Conservation (phyloP, 2,113 vertebrate genomes). For the Pogonocichla stellata region DNA sequence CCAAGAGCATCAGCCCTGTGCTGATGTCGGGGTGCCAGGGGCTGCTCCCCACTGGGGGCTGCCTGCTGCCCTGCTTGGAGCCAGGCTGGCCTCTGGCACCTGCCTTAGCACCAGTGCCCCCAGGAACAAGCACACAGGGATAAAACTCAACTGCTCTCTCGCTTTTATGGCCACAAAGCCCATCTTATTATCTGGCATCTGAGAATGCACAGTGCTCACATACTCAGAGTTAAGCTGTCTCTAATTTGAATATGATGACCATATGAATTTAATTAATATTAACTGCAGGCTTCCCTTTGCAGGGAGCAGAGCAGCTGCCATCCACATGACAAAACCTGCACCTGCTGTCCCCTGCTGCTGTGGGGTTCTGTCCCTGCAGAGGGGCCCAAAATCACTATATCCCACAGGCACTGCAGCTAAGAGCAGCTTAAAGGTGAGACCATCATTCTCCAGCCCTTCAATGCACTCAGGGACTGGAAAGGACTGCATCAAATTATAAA, state of each 20-base stretch:
- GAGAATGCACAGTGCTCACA: neutral
- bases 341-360: neutral
- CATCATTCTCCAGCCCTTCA: neutral
- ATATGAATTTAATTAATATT: neutral
- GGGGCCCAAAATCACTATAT: accelerated
- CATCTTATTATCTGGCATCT: neutral
- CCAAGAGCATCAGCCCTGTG: neutral
- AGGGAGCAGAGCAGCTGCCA: neutral
- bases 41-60: accelerated
- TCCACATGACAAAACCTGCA: accelerated
- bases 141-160: neutral
- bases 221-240: neutral
- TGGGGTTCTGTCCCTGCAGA: accelerated
- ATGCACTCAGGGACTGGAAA: accelerated
- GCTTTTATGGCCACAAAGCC: neutral
- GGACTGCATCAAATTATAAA: accelerated
- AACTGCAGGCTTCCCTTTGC: neutral
- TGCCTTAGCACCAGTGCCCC: accelerated
- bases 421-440: neutral
- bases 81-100: neutral
- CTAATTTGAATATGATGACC: neutral
- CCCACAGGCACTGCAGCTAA: accelerated
- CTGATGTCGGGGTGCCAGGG: neutral
- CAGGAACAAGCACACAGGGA: neutral
- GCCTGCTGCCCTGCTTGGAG: neutral